Conservation (phyloP, 2,797 vertebrate species). For the Nyctibius grandis region DNA sequence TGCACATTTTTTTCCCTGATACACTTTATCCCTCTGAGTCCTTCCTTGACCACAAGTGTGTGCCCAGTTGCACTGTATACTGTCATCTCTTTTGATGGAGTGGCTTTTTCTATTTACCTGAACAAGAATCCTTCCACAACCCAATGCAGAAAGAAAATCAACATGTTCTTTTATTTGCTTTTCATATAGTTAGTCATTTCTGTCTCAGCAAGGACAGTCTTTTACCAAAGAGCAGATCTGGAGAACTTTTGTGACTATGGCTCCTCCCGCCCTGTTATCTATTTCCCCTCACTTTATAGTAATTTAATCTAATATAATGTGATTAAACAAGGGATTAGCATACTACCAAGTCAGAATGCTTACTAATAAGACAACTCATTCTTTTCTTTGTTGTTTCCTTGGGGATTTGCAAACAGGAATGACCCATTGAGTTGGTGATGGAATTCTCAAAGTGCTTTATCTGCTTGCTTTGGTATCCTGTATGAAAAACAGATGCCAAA, state of each 20-base stretch:
- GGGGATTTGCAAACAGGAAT: background rate
- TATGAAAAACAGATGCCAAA: background rate
- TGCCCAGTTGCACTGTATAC: background rate
- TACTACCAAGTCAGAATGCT: background rate
- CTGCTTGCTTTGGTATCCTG: background rate
- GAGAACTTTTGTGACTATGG: background rate
- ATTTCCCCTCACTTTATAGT: background rate
- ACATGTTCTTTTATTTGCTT: background rate
- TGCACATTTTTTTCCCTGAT: background rate
- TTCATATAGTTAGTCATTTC: background rate
- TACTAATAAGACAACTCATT: background rate
- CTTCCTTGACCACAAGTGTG: background rate
- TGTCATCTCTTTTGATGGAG: background rate
- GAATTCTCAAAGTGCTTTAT: background rate
- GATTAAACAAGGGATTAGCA: background rate
- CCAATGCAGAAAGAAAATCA: background rate
- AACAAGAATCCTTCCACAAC: background rate
- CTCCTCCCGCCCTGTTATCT: background rate
- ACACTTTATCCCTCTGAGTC: fast-evolving
- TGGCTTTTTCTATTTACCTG: background rate
- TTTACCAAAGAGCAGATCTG: background rate
- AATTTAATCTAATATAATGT: background rate
- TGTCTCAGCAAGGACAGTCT: background rate
- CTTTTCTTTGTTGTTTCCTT: background rate
- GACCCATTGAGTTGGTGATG: background rate